A percentile compares a stretch with the other conserved stretches of the same genome.
Conservation (phyloP, 2,797 vertebrate species). For the Novumbra hubbsi region DNA sequence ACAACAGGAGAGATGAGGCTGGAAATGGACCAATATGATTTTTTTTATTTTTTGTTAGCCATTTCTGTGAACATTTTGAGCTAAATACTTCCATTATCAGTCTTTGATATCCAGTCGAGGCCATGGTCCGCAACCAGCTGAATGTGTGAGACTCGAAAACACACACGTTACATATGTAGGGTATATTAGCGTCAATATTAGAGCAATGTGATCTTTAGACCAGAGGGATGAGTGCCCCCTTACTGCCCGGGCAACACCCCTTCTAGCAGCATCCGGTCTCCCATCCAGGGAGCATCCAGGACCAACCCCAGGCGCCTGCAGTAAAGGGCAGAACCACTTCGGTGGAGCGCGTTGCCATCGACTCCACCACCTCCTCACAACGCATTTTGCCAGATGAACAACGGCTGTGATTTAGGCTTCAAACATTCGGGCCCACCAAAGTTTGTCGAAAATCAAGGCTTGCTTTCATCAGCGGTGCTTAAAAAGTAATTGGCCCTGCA, state of each 20-base stretch:
- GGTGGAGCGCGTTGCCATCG: conserved; percentile 14
- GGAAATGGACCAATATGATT: not conserved
- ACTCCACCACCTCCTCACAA: conserved; percentile 21
- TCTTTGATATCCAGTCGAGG: conserved; percentile 16
- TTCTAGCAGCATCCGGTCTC: too few species aligned
- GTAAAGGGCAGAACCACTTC: conserved; percentile 5
- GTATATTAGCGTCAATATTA: too few species aligned
- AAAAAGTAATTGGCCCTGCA: conserved; percentile 57
- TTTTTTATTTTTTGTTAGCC: not conserved
- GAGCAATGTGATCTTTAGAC: too few species aligned
- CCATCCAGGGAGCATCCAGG: too few species aligned
- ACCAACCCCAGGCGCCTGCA: too few species aligned
- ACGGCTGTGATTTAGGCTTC: conserved; percentile 38
- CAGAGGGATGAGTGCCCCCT: too few species aligned
- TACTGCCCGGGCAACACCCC: too few species aligned
- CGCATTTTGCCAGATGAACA: conserved; percentile 20
- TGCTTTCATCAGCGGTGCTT: conserved; percentile 61
- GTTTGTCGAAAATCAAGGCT: conserved; percentile 35
- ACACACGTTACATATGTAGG: conserved; percentile 5
- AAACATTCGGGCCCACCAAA: conserved; percentile 26
- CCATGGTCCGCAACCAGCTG: conserved; percentile 19
- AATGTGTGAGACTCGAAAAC: conserved; percentile 27
- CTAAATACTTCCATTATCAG: conserved; percentile 16
- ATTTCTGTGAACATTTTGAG: conserved; percentile 39
- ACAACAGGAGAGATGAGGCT: not conserved